Evolutionary conservation across 2,888 invertebrate species (phyloP), one percentile per base, ranked within the genome.

Genomic region (Stenurella melanura): DNA sequence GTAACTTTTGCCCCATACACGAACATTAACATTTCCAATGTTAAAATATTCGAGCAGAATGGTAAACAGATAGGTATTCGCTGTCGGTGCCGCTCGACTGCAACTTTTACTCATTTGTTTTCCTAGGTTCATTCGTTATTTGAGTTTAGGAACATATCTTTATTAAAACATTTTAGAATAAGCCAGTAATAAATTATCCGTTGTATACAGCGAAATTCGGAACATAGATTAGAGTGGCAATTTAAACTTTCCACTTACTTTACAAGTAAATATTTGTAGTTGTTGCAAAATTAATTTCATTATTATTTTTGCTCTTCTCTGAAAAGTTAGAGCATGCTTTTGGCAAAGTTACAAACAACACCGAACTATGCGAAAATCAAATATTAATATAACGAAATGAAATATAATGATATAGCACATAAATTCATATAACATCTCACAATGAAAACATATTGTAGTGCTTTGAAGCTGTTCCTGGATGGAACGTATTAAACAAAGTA

Each of bases 401-500:
- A 72, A 63, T 63, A 54, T 72, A 71, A 72, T 72, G 63, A 61
- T 50, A 72, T 63, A 63, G 54, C 19, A 18, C 9, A 54, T 30
- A 61, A 72, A 30, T 60, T 70, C 60, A n/a, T 38, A 54, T 34
- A 54, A 54, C 26, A 30, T 26, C 38, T 58, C 30, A 63, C 38
- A 60, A 61, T 63, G 61, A 72, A 72, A 72, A 61, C 63, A 50
- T 60, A 70, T 72, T 72, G 72, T 63, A 72, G 38, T 63, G 26
- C 63, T 72, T 72, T 72, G 72, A 72, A 72, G 72, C 58, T 54
- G 54, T 63, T 72, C 72, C 50, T 50, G 61, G 66, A 74, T 74
- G 63, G 63, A 74, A 68, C 61, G 50, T 74, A 74, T 74, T 74
- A 74, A 74, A 63, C 74, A 74, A 68, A 60, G 74, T 68, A 74